phyloP scores from a whole-genome alignment of 2,113 vertebrate genomes.

The Paramisgurnus dabryanus region DNA sequence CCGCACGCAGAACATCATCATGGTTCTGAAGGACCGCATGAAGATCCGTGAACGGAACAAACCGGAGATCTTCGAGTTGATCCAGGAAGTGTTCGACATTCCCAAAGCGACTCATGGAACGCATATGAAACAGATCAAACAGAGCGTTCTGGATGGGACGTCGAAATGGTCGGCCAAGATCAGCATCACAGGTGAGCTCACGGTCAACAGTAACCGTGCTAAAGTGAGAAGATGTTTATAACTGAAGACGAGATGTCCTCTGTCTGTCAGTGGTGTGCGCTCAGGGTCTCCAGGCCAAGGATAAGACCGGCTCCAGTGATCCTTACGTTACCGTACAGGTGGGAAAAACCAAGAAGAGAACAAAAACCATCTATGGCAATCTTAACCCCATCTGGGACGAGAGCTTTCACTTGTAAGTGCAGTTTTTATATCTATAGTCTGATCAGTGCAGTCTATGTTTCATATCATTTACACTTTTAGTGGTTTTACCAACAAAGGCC shows the following conservation, averaged over 20 bases:
- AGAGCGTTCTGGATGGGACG: slow-evolving; percentile 94
- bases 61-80: slow-evolving; percentile 96
- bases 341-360: slow-evolving; percentile 97
- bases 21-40: slow-evolving; percentile 99
- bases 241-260: not conserved
- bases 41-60: slow-evolving; percentile 98
- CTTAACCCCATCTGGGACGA: slow-evolving; percentile 98
- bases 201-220: not conserved
- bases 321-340: slow-evolving; percentile 97
- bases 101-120: slow-evolving; percentile 83
- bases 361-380: slow-evolving; percentile 98
- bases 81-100: slow-evolving; percentile 92
- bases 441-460: too few species aligned
- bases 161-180: slow-evolving; percentile 99
- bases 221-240: not conserved
- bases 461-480: too few species aligned
- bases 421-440: too few species aligned
- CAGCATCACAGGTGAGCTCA: slow-evolving; percentile 86
- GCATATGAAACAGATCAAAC: slow-evolving; percentile 97
- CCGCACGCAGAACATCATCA: slow-evolving; percentile 97
- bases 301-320: slow-evolving; percentile 97
- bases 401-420: slow-evolving; percentile 95
- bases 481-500: too few species aligned
- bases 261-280: slow-evolving; percentile 85
- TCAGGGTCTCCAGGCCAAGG: slow-evolving; percentile 96